phyloP scores from a whole-genome alignment of 2,113 vertebrate genomes.

The cat (Felis catus) region F.catus_Fca126_mat1.0 CM031420.1:123892501-123893000 shows the following conservation, averaged over 20 bases:
- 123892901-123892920: not conserved
- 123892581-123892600: not conserved
- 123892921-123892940: not conserved
- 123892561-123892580: not conserved
- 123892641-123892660: not conserved
- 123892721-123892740: not conserved
- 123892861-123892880: not conserved
- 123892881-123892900: not conserved
- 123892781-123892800: not conserved
- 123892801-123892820: not conserved
- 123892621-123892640: not conserved
- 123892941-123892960: not conserved
- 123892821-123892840: not conserved
- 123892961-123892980: not conserved
- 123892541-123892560: not conserved
- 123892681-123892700: not conserved
- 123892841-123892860: not conserved
- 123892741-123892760: not conserved
- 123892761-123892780: not conserved
- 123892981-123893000: not conserved
- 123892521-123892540: not conserved
- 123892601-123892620: not conserved
- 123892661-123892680: not conserved
- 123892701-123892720: not conserved
- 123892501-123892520: not conserved